Conservation (phyloP, 2,888 invertebrate genomes). For the Drosophila neotestacea region DNA sequence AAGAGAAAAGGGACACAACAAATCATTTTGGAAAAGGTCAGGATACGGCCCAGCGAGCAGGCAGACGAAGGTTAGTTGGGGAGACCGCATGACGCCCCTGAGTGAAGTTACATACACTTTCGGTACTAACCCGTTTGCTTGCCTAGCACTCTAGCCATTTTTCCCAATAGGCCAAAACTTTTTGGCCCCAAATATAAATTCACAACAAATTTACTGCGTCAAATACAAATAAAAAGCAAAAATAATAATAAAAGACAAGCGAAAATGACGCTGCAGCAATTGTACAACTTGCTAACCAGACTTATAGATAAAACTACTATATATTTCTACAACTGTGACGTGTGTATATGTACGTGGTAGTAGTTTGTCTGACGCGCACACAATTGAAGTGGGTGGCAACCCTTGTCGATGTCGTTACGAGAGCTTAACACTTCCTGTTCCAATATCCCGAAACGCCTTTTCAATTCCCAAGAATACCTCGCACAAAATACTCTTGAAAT, state of each 20-base stretch:
- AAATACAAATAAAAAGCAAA: slow-evolving; percentile 34
- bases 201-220: slow-evolving; percentile 60
- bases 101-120: slow-evolving; percentile 32
- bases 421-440: slow-evolving; percentile 23
- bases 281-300: slow-evolving; percentile 19
- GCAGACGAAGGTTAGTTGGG: slow-evolving; percentile 41
- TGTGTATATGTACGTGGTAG: slow-evolving; percentile 11
- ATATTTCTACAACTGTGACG: slow-evolving; percentile 1
- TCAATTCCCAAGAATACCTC: slow-evolving; percentile 3
- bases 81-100: slow-evolving; percentile 36
- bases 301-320: slow-evolving; percentile 13
- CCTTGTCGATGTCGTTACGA: slow-evolving; percentile 7
- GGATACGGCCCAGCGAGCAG: slow-evolving; percentile 46
- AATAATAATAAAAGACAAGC: slow-evolving; percentile 22
- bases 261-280: slow-evolving; percentile 25
- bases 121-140: slow-evolving; percentile 30
- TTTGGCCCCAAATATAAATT: slow-evolving; percentile 59
- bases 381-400: slow-evolving; percentile 48
- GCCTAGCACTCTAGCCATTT: slow-evolving; percentile 16
- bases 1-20: slow-evolving; percentile 25
- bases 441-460: slow-evolving; percentile 11
- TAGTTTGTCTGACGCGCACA: slow-evolving; percentile 44
- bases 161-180: slow-evolving; percentile 64
- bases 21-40: slow-evolving; percentile 61
- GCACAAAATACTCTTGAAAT: background rate